Conservation (phyloP, 2,888 invertebrate species). For the Lycocerus yunnanus region DNA sequence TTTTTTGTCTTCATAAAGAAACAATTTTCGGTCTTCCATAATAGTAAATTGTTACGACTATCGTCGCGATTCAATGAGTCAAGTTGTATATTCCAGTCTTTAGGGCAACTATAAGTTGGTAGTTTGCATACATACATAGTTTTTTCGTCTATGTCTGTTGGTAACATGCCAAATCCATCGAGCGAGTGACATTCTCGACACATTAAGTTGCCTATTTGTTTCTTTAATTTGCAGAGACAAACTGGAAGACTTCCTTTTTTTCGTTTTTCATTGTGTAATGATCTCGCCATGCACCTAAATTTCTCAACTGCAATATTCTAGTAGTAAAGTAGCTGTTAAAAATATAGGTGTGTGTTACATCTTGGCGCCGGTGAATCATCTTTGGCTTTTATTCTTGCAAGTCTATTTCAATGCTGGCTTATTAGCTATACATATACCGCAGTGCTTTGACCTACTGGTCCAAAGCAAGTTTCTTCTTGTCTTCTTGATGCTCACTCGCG, state of each 20-base stretch:
- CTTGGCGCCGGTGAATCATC: constrained; percentile 26
- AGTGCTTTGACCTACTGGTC: constrained; percentile 21
- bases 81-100: not conserved
- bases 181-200: not conserved
- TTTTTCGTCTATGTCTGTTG: not conserved
- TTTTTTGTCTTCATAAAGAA: not conserved
- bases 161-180: not conserved
- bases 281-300: not conserved
- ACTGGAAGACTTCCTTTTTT: not conserved
- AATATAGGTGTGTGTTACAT: not conserved
- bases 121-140: not conserved
- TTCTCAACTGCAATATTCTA: not conserved
- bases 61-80: not conserved
- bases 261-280: not conserved
- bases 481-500: not conserved
- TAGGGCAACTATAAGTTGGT: not conserved
- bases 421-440: constrained; percentile 7
- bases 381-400: constrained; percentile 14
- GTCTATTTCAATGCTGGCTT: constrained; percentile 21
- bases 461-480: constrained; percentile 17
- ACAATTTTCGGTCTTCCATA: not conserved
- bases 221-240: not conserved
- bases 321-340: not conserved
- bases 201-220: not conserved
- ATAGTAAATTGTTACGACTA: not conserved